Percentiles rank a stretch among this genome's conserved stretches.
These are phyloP conservation scores for Semicossyphus pulcher DNA, from an alignment of 2,113 vertebrate species.

Conservation along the genomic window DNA sequence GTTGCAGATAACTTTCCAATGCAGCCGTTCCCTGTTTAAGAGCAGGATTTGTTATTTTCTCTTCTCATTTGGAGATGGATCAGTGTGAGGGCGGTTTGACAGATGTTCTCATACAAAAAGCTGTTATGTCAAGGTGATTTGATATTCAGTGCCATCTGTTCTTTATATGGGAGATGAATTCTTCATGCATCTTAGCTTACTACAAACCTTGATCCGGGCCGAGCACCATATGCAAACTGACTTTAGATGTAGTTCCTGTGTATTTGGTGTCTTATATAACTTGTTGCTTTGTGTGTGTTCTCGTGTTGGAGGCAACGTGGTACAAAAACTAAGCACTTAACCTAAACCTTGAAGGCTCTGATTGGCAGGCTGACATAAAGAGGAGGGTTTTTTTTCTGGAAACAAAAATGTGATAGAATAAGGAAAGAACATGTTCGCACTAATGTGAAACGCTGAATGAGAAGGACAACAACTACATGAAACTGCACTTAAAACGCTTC, in stretches of 20 bases:
- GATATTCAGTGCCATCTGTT: constrained; percentile 48
- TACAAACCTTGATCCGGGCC: neutral
- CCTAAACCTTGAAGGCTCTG: constrained; percentile 9
- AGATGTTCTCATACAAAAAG: constrained; percentile 40
- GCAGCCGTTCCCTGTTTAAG: constrained; percentile 43
- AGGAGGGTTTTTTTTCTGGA: constrained; percentile 7
- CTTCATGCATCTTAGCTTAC: neutral
- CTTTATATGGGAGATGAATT: constrained; percentile 21
- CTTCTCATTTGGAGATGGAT: constrained; percentile 30
- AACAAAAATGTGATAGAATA: neutral
- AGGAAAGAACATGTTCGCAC: neutral
- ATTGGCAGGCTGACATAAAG: neutral
- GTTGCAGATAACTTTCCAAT: constrained; percentile 38
- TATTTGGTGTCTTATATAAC: neutral
- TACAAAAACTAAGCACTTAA: constrained; percentile 28
- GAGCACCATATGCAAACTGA: neutral
- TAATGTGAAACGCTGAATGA: neutral
- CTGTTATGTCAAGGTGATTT: constrained; percentile 42
- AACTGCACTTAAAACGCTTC: constrained; percentile 15
- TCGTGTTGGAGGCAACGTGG: neutral
- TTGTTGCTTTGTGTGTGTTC: constrained; percentile 7
- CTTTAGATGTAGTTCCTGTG: neutral
- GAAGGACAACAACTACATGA: constrained; percentile 12
- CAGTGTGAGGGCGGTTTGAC: constrained; percentile 36
- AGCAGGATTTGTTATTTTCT: constrained; percentile 14